phyloP scores from a whole-genome alignment of 2,888 invertebrate species.

The Kuschelorhynchus macadamiae region DNA sequence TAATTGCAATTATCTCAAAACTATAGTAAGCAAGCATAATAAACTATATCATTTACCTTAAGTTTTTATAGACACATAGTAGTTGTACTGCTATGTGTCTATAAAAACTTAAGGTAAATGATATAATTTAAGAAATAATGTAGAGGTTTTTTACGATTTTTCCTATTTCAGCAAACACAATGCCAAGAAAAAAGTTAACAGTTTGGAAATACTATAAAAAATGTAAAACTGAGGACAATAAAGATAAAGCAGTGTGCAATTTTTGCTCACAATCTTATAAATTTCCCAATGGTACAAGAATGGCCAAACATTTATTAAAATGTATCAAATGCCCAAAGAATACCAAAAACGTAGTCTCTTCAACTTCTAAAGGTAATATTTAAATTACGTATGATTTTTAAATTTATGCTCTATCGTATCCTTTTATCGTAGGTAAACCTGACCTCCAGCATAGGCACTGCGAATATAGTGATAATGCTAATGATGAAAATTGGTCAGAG shows the following conservation, averaged over 20 bases:
- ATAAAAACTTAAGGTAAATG: too few species aligned
- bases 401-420: background rate
- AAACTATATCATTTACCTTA: too few species aligned
- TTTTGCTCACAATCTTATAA: background rate
- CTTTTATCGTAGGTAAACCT: background rate
- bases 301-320: slow-evolving; percentile 1
- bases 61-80: too few species aligned
- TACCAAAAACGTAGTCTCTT: background rate
- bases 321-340: background rate
- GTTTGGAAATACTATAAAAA: too few species aligned
- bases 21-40: too few species aligned
- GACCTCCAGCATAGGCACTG: background rate
- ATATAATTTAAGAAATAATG: too few species aligned
- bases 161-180: too few species aligned
- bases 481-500: background rate
- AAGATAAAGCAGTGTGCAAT: background rate
- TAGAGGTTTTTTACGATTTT: too few species aligned
- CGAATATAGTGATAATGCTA: background rate
- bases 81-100: too few species aligned
- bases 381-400: background rate
- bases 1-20: too few species aligned
- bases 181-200: too few species aligned
- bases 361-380: background rate
- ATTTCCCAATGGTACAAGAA: background rate
- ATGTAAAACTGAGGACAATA: too few species aligned